Base-by-base conservation (phyloP, 2,113 vertebrate species). In the Ovibos moschatus region DNA sequence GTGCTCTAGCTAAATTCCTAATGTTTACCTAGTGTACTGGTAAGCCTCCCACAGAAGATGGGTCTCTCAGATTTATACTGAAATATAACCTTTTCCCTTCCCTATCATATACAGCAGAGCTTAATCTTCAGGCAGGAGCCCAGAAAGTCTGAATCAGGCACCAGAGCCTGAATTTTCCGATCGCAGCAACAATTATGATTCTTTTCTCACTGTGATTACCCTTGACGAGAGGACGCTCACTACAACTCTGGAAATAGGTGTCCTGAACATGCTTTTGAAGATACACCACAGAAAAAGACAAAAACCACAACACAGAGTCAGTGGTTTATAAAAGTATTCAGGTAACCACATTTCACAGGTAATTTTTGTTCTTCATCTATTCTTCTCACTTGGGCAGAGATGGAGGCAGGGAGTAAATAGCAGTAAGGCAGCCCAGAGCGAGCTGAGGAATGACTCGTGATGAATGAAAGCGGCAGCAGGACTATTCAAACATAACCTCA, bases 331-430 rank as follows among this genome's bases (percentile, higher is more conserved):
- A 97, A 95, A 87, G 88, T 97, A 93, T 62, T 79, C 89, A 93
- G 83, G 94, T 96, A 97, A n/a, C 87, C 83, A 97, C 87, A 87
- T 83, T n/a, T 94, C 87, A 96, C 91, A 96, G 96, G 47, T 85
- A 81, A 91, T 7, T 64, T 97, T 91, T 96, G 76, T 86, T 97
- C 92, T 98, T 57, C 85, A 81, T 93, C 95, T 98, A 94, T 91
- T 97, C 97, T 97, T 90, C 96, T 96, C 96, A 97, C 94, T 98
- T 96, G 98, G 97, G 94, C 57, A 94, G 98, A 97, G 95, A 94
- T 79, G 97, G 91, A 91, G 96, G 96, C 86, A 51, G 87, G 51
- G 78, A 91, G 95, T 9, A 2, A 47, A 58, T 0, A 97, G 93
- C 97, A 96, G 71, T 90, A 98, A 95, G 81, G 87, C 87, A 98